Base-by-base conservation (phyloP, 2,888 invertebrate species). In the Trileptium ribeirensis region DNA sequence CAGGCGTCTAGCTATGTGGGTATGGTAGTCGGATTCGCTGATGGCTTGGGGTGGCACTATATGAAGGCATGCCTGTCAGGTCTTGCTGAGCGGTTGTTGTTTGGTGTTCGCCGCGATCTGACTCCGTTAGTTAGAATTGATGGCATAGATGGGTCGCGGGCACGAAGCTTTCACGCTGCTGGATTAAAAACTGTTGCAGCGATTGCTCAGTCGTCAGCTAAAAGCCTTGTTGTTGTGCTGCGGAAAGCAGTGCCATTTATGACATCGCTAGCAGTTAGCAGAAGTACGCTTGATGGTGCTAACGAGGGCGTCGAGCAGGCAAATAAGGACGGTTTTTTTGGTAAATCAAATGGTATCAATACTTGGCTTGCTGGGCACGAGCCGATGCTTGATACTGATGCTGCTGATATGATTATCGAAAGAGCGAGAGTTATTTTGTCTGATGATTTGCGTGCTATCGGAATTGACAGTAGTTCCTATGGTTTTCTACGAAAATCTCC, bases 21-120 rank as follows among this genome's bases (percentile, higher is more conserved):
- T 94, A 97, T 97, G 94, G 94, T 98, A 0, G 95, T 96, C 1
- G 93, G 94, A n/a, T 98, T 99, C 90, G 96, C 97, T 89, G 92
- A 92, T 83, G 93, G 95, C 80, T 90, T 99, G 19, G 95, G 96
- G 36, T 99, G 98, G 97, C 92, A 92, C 84, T 94, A 94, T 88
- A 91, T 99, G 87, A 94, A 96, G 89, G 90, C 95, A 84, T 91
- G 99, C 67, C 92, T 99, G 67, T 92, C 94, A 0, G 95, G 97
- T 89, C 97, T 99, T 89, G 96, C 97, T 90, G 93, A 94, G 86
- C 93, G 98, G 29, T 91, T 99, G 67, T 94, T 95, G 86, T 97
- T 98, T 89, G 98, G 97, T 19, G 93, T 98, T 74, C 94, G 95
- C 87, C 92, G 94, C 34, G 97, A 99, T 88, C 91, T 99, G 67